phyloP scores from a whole-genome alignment of 2,113 vertebrate species.

The Daboia siamensis region DNA sequence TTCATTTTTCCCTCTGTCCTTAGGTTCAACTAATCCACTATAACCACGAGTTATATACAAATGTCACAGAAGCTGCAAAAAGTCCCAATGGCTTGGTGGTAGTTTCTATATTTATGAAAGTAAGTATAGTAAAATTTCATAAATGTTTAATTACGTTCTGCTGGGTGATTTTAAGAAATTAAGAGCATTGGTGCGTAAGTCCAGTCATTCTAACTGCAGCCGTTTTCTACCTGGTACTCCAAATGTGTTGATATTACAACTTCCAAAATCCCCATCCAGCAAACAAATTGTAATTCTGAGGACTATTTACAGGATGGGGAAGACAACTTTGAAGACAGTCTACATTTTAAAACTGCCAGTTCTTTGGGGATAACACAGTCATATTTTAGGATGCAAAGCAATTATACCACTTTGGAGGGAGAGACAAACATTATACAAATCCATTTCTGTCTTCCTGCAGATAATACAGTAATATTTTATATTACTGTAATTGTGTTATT shows the following conservation, averaged over 20 bases:
- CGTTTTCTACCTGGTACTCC: background rate
- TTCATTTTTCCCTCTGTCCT: constrained; percentile 34
- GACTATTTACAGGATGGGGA: background rate
- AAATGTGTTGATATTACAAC: background rate
- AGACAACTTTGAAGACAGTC: background rate
- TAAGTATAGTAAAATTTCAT: constrained; percentile 64
- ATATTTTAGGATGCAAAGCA: background rate
- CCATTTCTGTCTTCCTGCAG: background rate
- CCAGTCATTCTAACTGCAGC: background rate
- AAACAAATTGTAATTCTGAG: background rate
- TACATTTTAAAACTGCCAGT: background rate
- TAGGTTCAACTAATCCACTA: constrained; percentile 99
- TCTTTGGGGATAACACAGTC: background rate
- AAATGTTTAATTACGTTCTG: background rate
- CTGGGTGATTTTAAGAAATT: background rate
- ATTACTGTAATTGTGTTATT: background rate
- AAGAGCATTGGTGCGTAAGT: background rate
- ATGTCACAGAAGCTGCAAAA: constrained; percentile 95
- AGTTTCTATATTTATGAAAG: constrained; percentile 99
- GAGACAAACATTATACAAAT: background rate
- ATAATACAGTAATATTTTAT: background rate
- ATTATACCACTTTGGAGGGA: background rate
- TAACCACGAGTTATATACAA: constrained; percentile 97
- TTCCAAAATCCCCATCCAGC: background rate
- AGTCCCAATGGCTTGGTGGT: constrained; percentile 97